These are phyloP conservation scores for Leptogaster cylindrica DNA, from an alignment of 2,888 invertebrate species.

Conservation along the genomic window DNA sequence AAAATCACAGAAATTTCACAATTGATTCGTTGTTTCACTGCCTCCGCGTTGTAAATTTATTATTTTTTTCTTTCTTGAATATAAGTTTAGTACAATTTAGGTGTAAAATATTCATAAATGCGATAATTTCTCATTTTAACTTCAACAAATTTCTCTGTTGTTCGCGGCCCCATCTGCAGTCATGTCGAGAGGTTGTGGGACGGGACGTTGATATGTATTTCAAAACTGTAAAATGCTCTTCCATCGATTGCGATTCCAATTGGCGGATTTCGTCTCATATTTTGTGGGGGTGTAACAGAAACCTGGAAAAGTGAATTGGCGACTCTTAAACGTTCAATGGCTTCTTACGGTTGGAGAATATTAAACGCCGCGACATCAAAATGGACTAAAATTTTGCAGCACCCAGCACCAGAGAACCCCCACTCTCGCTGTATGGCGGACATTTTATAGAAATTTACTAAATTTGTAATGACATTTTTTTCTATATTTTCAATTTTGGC, in stretches of 20 bases:
- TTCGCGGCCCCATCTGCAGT: not conserved
- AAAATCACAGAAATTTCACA: too few species aligned
- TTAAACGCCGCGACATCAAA: not conserved
- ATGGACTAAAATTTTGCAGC: not conserved
- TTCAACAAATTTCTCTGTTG: not conserved
- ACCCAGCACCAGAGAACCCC: not conserved
- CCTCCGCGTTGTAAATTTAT: too few species aligned
- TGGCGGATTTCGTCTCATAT: not conserved
- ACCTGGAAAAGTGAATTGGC: not conserved
- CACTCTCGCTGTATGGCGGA: too few species aligned
- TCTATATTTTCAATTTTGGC: not conserved
- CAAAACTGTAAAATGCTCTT: not conserved
- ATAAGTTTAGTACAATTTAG: not conserved
- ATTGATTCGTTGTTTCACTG: too few species aligned
- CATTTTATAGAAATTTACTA: slow-evolving; percentile 2
- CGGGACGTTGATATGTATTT: not conserved
- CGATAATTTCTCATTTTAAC: not conserved
- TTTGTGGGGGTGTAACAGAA: not conserved
- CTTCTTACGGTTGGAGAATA: not conserved
- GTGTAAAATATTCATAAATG: not conserved
- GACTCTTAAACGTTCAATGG: not conserved
- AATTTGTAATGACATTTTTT: not conserved
- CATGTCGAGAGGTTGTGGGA: not conserved
- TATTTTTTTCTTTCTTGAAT: too few species aligned
- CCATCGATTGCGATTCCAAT: not conserved